phyloP scores from a whole-genome alignment of 2,888 invertebrate species.

The Ceratothoa steindachneri region DNA sequence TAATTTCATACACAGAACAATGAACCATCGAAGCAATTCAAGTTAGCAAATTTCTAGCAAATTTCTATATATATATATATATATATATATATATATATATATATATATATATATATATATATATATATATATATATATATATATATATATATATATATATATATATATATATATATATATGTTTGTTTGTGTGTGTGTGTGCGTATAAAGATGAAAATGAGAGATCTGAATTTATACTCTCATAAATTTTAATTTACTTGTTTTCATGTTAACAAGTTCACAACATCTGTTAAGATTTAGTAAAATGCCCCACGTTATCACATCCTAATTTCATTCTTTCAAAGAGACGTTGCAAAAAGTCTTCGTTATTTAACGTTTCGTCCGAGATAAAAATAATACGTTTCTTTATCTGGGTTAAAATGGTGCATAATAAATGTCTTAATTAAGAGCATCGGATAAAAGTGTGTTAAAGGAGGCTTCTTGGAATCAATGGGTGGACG shows the following conservation, averaged over 20 bases:
- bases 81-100: too few relatives aligned
- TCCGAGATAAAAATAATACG: neutral
- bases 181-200: neutral
- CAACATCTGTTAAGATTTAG: conserved; percentile 2
- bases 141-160: neutral
- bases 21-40: too few relatives aligned
- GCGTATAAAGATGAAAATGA: neutral
- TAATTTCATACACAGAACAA: too few relatives aligned
- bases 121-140: neutral
- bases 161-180: neutral
- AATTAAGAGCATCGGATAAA: neutral
- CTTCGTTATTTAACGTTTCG: neutral
- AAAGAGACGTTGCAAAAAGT: neutral
- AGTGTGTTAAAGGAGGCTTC: neutral
- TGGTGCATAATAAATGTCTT: neutral
- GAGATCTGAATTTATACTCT: neutral
- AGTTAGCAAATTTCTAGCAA: too few relatives aligned
- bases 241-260: conserved; percentile 10
- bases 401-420: neutral
- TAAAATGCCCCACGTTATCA: neutral
- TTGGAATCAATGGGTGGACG: too few relatives aligned
- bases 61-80: too few relatives aligned
- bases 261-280: neutral
- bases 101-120: too few relatives aligned
- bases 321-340: neutral